These are phyloP conservation scores for Amniataba percoides DNA, from an alignment of 2,797 vertebrate species.

Conservation along the genomic window DNA sequence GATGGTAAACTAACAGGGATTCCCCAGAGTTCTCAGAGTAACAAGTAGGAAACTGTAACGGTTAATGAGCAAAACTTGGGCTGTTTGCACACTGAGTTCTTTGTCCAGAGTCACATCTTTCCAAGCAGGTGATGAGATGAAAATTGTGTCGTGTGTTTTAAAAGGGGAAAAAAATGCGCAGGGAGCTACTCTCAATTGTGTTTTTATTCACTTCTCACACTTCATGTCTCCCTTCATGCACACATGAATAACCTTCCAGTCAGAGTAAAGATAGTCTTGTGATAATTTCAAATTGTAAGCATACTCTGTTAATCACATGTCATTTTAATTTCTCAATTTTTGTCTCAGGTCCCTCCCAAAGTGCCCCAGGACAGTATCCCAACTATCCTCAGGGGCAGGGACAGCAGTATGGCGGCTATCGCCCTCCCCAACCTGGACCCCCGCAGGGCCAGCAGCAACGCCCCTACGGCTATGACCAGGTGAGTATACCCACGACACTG, in stretches of 20 bases:
- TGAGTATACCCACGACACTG: slow-evolving; percentile 77
- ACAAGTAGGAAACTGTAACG: slow-evolving; percentile 36
- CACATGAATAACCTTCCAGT: not conserved
- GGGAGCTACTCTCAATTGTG: not conserved
- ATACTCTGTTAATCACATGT: not conserved
- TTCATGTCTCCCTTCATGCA: too few relatives aligned
- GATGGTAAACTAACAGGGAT: slow-evolving; percentile 44
- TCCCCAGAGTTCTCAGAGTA: slow-evolving; percentile 55
- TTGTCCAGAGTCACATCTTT: slow-evolving; percentile 15
- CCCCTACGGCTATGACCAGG: slow-evolving; percentile 98
- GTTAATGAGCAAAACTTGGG: slow-evolving; percentile 54
- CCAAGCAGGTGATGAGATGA: not conserved
- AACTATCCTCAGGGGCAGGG: slow-evolving; percentile 98
- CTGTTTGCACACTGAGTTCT: slow-evolving; percentile 1
- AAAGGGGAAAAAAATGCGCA: not conserved
- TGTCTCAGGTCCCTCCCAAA: slow-evolving; percentile 91
- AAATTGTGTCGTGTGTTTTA: accelerated
- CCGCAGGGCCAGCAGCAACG: slow-evolving; percentile 96
- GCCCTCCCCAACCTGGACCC: slow-evolving; percentile 95
- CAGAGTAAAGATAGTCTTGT: not conserved
- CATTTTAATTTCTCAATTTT: slow-evolving; percentile 11
- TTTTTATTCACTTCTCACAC: not conserved
- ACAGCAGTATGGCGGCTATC: slow-evolving; percentile 95
- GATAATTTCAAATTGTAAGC: not conserved
- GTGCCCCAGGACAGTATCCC: slow-evolving; percentile 94